Base-by-base conservation (phyloP, 2,888 invertebrate genomes). In the Oxyteleia sp. region DNA sequence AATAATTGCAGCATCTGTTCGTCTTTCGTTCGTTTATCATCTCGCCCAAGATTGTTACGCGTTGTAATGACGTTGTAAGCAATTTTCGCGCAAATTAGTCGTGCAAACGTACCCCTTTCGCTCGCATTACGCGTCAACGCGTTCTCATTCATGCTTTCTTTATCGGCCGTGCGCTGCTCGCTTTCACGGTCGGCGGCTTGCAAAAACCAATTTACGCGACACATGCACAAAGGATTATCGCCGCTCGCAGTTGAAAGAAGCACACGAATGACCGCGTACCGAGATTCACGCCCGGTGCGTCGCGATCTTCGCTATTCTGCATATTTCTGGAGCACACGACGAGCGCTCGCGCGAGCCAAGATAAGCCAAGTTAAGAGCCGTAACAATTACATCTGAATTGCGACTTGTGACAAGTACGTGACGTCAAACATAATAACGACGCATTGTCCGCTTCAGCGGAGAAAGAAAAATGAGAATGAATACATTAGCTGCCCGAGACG, bases 101-200 rank as follows among this genome's bases (percentile, higher is more conserved):
- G 63, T 68, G 68, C 63, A 69, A 63, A 74, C 69, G 64, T 68
- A 61, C 64, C 83, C 71, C 64, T 75, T 79, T 79, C 53, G 68
- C 13, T 18, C 38, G 68, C 38, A 57, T 53, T 66, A 84, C 69
- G 76, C 84, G 80, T 80, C 75, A 84, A 47, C 76, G 84, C 80
- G 80, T 84, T 84, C 75, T 84, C 84, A 84, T 84, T 84, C 84
- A 84, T 76, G 80, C 80, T 80, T 84, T 81, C 80, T 76, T 84
- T 76, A 63, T 74, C 63, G 61, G 47, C n/a, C 71, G 57, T 76
- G 45, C 72, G 80, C 63, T 66, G 68, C 41, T 80, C 72, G 61
- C 72, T 76, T 84, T 84, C 84, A 81, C 71, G 80, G 81, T 84
- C 84, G 84, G 84, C 81, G 84, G 78, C 80, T 81, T 80, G 75